These are phyloP conservation scores for Arizona elegans DNA, from an alignment of 2,113 vertebrate species.

Conservation along the genomic window DNA sequence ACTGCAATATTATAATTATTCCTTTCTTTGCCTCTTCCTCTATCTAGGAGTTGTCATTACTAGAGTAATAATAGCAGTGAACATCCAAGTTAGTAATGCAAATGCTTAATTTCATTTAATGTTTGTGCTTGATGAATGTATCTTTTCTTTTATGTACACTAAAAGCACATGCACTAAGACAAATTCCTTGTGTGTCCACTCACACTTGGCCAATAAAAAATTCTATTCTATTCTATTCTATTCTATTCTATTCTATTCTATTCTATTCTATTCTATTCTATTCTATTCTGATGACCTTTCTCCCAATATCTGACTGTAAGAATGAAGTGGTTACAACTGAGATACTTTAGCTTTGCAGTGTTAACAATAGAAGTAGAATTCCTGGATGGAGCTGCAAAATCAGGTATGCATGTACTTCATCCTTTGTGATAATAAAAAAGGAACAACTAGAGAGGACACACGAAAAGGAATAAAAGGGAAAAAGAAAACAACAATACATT, in stretches of 20 bases:
- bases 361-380: not conserved
- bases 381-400: not conserved
- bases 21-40: not conserved
- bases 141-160: too few species aligned
- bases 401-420: not conserved
- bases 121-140: not conserved
- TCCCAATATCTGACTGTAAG: not conserved
- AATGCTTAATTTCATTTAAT: slow-evolving; percentile 3
- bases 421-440: not conserved
- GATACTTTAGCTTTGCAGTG: not conserved
- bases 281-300: not conserved
- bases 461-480: not conserved
- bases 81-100: not conserved
- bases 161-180: too few species aligned
- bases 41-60: not conserved
- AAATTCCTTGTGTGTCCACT: too few species aligned
- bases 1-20: not conserved
- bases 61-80: not conserved
- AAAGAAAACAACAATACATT: not conserved
- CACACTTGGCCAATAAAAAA: too few species aligned
- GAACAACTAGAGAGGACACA: not conserved
- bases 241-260: too few species aligned
- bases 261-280: too few species aligned
- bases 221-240: too few species aligned
- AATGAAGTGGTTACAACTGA: not conserved